These are phyloP conservation scores for Elaphurus davidianus DNA, from an alignment of 2,113 vertebrate genomes.

Conservation along the genomic window DNA sequence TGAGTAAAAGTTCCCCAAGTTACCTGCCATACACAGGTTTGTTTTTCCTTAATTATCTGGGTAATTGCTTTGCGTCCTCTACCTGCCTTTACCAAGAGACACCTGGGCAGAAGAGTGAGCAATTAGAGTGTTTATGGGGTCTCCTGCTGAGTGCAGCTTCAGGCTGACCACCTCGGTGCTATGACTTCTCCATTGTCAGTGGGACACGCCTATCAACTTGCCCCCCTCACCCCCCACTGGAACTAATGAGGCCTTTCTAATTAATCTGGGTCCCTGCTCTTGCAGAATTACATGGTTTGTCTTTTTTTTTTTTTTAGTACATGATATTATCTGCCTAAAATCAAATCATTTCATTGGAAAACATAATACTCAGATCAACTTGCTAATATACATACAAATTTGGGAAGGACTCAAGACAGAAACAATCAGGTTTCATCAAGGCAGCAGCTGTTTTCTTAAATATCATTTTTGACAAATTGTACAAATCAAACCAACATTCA, in stretches of 20 bases:
- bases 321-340: neutral
- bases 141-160: neutral
- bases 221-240: neutral
- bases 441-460: neutral
- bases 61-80: neutral
- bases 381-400: neutral
- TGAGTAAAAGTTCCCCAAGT: neutral
- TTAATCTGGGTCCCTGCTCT: conserved; percentile 6
- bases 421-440: neutral
- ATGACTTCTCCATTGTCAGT: neutral
- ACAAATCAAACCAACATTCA: neutral
- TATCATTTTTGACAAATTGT: neutral
- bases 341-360: conserved; percentile 30
- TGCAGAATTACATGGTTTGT: neutral
- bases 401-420: neutral
- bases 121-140: neutral
- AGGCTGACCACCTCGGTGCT: neutral
- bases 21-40: conserved; percentile 23
- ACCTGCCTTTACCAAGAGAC: conserved; percentile 5
- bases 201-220: neutral
- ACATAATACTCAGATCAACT: neutral
- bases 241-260: conserved; percentile 45
- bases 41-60: conserved; percentile 49
- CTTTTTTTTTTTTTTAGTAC: neutral
- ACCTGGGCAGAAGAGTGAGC: neutral